phyloP scores from a whole-genome alignment of 2,797 vertebrate species.

The Falco berigora region DNA sequence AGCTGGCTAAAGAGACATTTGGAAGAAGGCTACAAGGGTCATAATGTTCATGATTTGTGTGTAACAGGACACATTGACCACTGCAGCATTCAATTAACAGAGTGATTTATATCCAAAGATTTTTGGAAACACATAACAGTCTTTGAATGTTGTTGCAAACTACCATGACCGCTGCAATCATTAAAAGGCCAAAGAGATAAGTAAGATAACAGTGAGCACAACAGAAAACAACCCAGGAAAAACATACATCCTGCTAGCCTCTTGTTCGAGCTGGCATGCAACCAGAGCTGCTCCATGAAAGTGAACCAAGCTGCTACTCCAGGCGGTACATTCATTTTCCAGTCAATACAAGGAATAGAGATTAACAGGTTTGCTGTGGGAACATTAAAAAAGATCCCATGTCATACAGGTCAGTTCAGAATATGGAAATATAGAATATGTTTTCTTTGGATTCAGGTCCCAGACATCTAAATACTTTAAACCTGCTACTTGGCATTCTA shows the following conservation, averaged over 20 bases:
- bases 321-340: neutral
- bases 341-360: neutral
- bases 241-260: neutral
- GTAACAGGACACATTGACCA: neutral
- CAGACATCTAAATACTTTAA: neutral
- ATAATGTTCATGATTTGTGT: neutral
- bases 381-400: neutral
- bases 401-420: neutral
- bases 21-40: neutral
- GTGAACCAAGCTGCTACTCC: neutral
- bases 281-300: neutral
- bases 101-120: neutral
- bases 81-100: neutral
- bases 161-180: neutral
- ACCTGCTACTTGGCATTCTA: neutral
- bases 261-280: rapidly evolving
- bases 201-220: neutral
- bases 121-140: neutral
- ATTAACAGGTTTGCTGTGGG: neutral
- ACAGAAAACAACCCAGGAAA: neutral
- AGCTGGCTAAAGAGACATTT: neutral
- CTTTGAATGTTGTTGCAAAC: neutral
- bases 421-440: neutral
- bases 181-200: neutral
- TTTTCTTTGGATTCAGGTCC: neutral